A percentile compares a stretch with the other conserved stretches of the same genome.
Evolutionary conservation across 2,797 vertebrate species (phyloP).

Genomic region (Halcyon smyrnensis): DNA sequence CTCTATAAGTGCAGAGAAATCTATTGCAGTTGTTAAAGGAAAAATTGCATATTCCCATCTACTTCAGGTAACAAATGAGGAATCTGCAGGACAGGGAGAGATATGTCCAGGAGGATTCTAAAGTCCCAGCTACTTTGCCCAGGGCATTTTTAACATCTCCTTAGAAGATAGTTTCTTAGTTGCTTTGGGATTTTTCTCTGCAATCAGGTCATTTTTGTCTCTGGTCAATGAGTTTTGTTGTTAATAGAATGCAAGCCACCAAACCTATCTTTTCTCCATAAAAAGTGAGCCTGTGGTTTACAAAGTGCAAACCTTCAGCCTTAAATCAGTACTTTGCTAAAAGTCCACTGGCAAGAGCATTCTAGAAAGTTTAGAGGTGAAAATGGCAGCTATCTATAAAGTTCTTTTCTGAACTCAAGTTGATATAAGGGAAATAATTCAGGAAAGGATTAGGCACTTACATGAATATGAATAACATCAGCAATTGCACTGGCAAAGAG

Average conservation of each 20-base stretch:
- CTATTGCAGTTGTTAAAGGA: background rate
- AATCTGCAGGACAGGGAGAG: background rate
- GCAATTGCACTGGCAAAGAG: background rate
- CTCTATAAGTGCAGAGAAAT: background rate
- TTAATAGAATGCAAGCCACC: background rate
- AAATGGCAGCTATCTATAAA: constrained; percentile 32
- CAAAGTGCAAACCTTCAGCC: background rate
- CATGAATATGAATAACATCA: constrained; percentile 62
- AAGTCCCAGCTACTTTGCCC: background rate
- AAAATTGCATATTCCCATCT: background rate
- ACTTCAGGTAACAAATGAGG: background rate
- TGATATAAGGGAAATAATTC: constrained; percentile 58
- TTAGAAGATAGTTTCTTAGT: background rate
- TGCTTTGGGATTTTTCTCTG: background rate
- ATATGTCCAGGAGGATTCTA: background rate
- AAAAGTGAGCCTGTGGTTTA: constrained; percentile 6
- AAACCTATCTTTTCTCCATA: background rate
- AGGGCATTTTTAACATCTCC: background rate
- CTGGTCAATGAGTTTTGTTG: background rate
- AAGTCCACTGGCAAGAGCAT: background rate
- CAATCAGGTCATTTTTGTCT: background rate
- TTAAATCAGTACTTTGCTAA: constrained; percentile 28
- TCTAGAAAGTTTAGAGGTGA: constrained; percentile 48
- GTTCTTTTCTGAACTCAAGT: constrained; percentile 48
- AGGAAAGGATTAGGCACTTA: constrained; percentile 48